Percentiles rank a stretch among this genome's conserved stretches.
Conservation (phyloP, 2,888 invertebrate species). For the Microchrysa polita region DNA sequence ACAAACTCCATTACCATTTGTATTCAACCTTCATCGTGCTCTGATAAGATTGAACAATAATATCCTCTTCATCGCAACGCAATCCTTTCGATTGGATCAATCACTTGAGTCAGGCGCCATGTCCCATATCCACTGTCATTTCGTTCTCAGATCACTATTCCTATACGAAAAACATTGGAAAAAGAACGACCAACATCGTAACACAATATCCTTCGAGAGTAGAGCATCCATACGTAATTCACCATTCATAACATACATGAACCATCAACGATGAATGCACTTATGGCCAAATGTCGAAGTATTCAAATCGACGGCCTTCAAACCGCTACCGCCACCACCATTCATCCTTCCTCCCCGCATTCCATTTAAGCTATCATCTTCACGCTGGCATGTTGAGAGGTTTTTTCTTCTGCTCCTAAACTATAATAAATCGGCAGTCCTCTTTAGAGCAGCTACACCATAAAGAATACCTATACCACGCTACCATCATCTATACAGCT, state of each 20-base stretch:
- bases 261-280: constrained; percentile 41
- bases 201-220: constrained; percentile 11
- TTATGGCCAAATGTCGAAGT: constrained; percentile 41
- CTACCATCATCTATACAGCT: background rate
- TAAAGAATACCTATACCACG: background rate
- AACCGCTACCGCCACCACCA: background rate
- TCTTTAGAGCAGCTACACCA: background rate
- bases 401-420: constrained; percentile 10
- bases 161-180: too few relatives aligned
- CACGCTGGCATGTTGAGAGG: background rate
- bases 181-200: background rate
- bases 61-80: constrained; percentile 30
- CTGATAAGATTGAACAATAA: constrained; percentile 36
- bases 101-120: constrained; percentile 5
- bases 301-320: constrained; percentile 28
- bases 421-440: constrained; percentile 26
- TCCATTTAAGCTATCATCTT: background rate
- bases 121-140: background rate
- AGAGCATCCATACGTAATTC: constrained; percentile 18
- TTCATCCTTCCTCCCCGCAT: background rate
- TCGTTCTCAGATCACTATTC: background rate
- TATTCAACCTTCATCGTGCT: constrained; percentile 19
- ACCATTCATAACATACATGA: constrained; percentile 41
- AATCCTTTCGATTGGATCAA: constrained; percentile 26
- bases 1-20: constrained; percentile 29